Evolutionary conservation across 2,888 invertebrate species (phyloP).

Genomic region (Rhingia rostrata): DNA sequence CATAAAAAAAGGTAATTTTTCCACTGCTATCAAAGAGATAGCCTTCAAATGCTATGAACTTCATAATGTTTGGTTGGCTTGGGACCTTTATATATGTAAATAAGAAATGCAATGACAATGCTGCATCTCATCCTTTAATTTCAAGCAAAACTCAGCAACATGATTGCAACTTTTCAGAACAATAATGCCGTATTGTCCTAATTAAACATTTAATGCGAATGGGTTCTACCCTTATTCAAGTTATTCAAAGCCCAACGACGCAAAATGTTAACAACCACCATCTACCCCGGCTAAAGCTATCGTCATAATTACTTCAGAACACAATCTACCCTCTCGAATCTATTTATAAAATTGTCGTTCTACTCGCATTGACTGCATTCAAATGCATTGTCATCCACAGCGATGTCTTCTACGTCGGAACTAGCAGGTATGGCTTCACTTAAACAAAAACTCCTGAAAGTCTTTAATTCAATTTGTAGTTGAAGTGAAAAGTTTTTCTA

Average conservation of each 20-base stretch:
- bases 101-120: too few species aligned
- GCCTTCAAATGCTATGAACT: too few species aligned
- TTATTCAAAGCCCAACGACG: background rate
- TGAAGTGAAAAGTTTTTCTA: slow-evolving; percentile 60
- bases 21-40: too few species aligned
- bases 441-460: slow-evolving; percentile 56
- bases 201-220: background rate
- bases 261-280: background rate
- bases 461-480: slow-evolving; percentile 70
- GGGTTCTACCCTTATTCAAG: background rate
- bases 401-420: background rate
- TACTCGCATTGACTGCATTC: slow-evolving; percentile 37
- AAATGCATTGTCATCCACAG: slow-evolving; percentile 58
- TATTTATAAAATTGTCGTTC: background rate
- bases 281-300: slow-evolving; percentile 10
- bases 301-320: slow-evolving; percentile 56
- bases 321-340: slow-evolving; percentile 3
- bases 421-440: slow-evolving; percentile 38
- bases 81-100: too few species aligned
- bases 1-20: too few species aligned
- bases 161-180: too few species aligned
- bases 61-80: too few species aligned
- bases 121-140: too few species aligned
- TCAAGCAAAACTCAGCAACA: too few species aligned
- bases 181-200: too few species aligned